phyloP scores from a whole-genome alignment of 2,113 vertebrate species.

The Eurypyga helias region DNA sequence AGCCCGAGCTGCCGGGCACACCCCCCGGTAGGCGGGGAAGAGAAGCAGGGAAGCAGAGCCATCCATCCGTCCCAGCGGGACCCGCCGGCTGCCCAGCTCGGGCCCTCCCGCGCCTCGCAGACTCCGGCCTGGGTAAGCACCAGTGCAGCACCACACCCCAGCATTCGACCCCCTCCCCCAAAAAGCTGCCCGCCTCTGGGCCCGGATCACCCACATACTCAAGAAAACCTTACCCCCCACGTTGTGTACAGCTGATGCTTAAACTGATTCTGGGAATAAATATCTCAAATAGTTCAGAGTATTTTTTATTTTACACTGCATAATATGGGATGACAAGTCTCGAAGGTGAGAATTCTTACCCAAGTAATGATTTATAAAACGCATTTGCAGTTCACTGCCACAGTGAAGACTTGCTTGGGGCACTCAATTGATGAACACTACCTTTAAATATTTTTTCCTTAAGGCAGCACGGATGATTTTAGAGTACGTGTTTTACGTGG shows the following conservation, averaged over 20 bases:
- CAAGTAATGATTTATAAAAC: constrained; percentile 7
- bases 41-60: not conserved
- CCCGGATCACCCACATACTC: rapidly evolving
- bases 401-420: not conserved
- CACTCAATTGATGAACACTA: not conserved
- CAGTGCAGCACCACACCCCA: not conserved
- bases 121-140: not conserved
- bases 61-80: rapidly evolving
- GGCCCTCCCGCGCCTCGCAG: not conserved
- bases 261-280: not conserved
- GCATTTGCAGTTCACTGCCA: not conserved
- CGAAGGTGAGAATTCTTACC: not conserved
- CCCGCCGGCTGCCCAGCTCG: not conserved
- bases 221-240: rapidly evolving
- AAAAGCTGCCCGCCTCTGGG: too few relatives aligned
- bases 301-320: not conserved
- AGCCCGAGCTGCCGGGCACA: too few relatives aligned
- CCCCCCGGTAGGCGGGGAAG: rapidly evolving
- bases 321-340: not conserved
- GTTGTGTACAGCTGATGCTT: rapidly evolving
- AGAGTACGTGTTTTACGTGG: constrained; percentile 7
- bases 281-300: not conserved
- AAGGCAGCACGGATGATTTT: not conserved
- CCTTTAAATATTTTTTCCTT: not conserved
- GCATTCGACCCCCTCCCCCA: not conserved